Evolutionary conservation across 2,113 vertebrate genomes (phyloP), one percentile per base, ranked within the genome.

Genomic region (Bos indicus): DNA sequence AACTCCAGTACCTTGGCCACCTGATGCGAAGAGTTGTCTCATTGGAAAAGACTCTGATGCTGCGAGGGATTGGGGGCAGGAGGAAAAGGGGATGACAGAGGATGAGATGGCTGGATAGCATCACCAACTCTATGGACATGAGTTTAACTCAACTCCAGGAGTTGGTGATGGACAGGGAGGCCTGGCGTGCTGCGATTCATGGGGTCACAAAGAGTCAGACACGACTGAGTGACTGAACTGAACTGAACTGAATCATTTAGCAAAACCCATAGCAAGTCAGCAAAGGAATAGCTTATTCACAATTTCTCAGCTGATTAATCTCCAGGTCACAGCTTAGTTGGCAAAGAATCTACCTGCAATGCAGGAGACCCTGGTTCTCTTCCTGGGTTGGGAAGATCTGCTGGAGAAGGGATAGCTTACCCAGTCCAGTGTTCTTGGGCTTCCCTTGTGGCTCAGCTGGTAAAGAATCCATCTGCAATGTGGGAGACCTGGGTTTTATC

Each of bases 231-330:
- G 11, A 60, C 59, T 60, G 12, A 60, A 30, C 59, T 60, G 59
- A 59, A 59, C 10, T 59, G 25, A 60, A 30, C 26, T 60, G 13
- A 83, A n/a, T 93, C 23, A 88, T 96, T 97, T 84, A 80, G n/a
- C 81, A 90, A 46, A 94, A 59, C 5, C 14, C 12, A 91, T 33
- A 30, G 48, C 2, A 97, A 96, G 25, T 33, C 30, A 81, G 43
- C 30, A 57, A 93, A 74, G 33, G 10, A 23, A 85, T 10, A 71
- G 74, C 51, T 46, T 74, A 16, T 52, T 90, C 30, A 46, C 67
- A 33, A 57, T 77, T 85, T 19, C 15, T 23, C 46, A 56, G 48
- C 1, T 43, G 13, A 46, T 59, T 86, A 57, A 48, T 91, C 15
- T 81, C 30, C 48, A 86, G 11, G 54, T 71, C n/a, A 71, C 64